Evolutionary conservation across 2,797 vertebrate species (phyloP), one percentile per base, ranked within the genome.

Genomic region (Loriculus beryllinus): DNA sequence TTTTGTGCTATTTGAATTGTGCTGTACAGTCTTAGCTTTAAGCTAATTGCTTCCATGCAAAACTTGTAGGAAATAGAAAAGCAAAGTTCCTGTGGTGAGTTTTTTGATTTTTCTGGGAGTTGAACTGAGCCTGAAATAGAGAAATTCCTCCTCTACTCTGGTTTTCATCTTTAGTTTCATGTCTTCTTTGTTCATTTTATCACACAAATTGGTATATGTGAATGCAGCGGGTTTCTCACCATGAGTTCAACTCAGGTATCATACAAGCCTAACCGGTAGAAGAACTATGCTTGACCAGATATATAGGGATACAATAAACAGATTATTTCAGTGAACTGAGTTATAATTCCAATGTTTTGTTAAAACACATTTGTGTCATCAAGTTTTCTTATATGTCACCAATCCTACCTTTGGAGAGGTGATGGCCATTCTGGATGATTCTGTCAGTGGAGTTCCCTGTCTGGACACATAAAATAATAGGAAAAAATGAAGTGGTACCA

Each of bases 61-160:
- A 22, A 37, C n/a, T 75, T 47, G 31, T 43, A 90, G 85, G 85
- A 93, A 90, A 81, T 6, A 83, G 28, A 92, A 80, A 78, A 3
- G 10, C 7, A 2, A 74, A 79, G 69, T 69, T 91, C 52, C 31
- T 91, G 65, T 40, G 79, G 65, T 6, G 8, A 82, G 2, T 4
- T 63, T 92, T 86, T 48, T n/a, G 0, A 8, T 47, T 31, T 77
- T 63, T 8, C 33, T 49, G 49, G 21, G 15, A 3, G 1, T 51
- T 88, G 39, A 78, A 25, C 33, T 85, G 39, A 71, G 20, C 29
- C 47, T 88, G 45, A 94, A 92, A 90, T 87, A 92, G 48, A 80
- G 82, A 91, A 87, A 77, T 67, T 87, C 29, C 2, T 77, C 76
- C 39, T 88, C 16, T 78, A 21, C 33, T 84, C 68, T 88, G 69